Evolutionary conservation across 1,140 invertebrate species (phyloP).

Genomic region (Trichogramma pretiosum): DNA sequence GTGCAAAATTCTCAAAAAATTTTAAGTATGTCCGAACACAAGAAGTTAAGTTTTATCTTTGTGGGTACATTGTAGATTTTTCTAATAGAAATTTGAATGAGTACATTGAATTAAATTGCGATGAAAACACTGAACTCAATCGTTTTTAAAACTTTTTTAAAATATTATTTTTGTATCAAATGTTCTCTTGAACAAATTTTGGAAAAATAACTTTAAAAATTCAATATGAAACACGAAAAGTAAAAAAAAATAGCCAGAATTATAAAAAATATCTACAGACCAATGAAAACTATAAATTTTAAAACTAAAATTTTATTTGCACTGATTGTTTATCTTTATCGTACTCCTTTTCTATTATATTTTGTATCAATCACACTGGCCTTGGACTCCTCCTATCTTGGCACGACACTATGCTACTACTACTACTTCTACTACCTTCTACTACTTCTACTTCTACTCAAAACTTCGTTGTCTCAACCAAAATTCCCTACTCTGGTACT

Average conservation of each 20-base stretch:
- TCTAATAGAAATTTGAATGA: no score
- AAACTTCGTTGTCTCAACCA: conserved; percentile 45
- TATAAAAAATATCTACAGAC: conserved; percentile 12
- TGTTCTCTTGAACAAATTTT: no score
- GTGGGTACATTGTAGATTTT: no score
- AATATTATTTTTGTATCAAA: no score
- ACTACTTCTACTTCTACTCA: conserved; percentile 46
- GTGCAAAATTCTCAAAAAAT: no score
- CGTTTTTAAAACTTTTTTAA: no score
- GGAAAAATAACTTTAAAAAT: no score
- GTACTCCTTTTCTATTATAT: conserved; percentile 47
- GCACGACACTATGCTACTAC: conserved; percentile 47
- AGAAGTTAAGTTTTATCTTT: no score
- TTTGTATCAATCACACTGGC: conserved; percentile 49
- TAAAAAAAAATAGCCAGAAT: conserved; percentile 7
- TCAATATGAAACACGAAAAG: not conserved
- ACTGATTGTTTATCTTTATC: conserved; percentile 46
- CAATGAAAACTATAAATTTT: not conserved
- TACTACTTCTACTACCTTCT: conserved; percentile 38
- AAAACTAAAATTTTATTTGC: no score
- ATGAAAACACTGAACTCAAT: no score
- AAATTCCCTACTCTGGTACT: conserved; percentile 24
- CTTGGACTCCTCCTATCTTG: conserved; percentile 48
- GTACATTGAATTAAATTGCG: no score
- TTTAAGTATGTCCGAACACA: no score